phyloP scores from a whole-genome alignment of 1,140 invertebrate species.

The Bicyclus anynana region DNA sequence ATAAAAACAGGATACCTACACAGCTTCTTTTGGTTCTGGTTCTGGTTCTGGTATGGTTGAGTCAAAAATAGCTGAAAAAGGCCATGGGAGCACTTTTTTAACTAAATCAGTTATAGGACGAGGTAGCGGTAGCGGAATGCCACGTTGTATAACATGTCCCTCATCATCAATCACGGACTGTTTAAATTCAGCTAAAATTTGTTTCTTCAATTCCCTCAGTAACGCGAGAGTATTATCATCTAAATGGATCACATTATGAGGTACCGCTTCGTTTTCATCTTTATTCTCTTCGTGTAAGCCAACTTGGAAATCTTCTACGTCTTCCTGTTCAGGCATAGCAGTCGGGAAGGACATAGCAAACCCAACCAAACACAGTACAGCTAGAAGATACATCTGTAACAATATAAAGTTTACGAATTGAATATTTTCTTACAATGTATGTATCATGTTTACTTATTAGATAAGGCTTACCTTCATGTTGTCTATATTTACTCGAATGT shows the following conservation, averaged over 20 bases:
- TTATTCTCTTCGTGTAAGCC: not conserved
- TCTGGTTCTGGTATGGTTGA: too few relatives aligned
- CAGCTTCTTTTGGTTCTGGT: too few relatives aligned
- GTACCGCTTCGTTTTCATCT: not conserved
- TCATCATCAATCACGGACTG: not conserved
- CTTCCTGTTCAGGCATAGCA: not conserved
- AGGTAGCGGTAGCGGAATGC: too few relatives aligned
- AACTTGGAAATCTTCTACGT: not conserved
- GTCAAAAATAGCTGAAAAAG: too few relatives aligned
- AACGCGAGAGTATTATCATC: not conserved
- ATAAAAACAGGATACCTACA: too few relatives aligned
- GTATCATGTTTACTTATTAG: too few relatives aligned
- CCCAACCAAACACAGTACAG: conserved; percentile 18
- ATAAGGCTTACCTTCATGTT: too few relatives aligned
- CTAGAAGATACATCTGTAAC: conserved; percentile 25
- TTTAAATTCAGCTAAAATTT: not conserved
- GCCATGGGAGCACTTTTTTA: too few relatives aligned
- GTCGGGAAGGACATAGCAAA: conserved; percentile 2
- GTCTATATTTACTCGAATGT: too few relatives aligned
- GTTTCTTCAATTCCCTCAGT: not conserved
- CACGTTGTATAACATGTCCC: too few relatives aligned
- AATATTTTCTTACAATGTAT: too few relatives aligned
- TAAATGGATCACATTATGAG: not conserved
- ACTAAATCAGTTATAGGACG: too few relatives aligned
- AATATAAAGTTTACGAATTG: conserved; percentile 2